Evolutionary conservation across 2,113 vertebrate genomes (phyloP), one percentile per base, ranked within the genome.

Genomic region (Leucoraja erinaceus): DNA sequence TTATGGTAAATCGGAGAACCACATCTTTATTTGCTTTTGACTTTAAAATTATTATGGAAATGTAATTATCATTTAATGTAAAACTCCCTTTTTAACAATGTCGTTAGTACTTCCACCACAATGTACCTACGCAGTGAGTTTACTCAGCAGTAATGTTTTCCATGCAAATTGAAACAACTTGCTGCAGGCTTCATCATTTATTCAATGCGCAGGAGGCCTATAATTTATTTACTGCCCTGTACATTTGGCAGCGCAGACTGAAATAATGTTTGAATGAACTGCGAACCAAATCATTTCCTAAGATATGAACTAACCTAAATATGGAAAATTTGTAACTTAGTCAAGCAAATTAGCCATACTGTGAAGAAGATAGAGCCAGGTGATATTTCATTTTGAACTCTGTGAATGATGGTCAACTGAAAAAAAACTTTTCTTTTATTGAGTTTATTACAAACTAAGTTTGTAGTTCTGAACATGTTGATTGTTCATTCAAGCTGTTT

Each of bases 141-240:
- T 54, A 54, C 66, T 72, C 68, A 54, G 33, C 38, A 54, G 25
- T 72, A 91, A 25, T 72, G 18, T 54, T 38, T 18, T 63, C 31
- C 66, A 47, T 61, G 38, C 33, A 47, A 20, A 47, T 33, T 47
- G 59, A 25, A 91, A 25, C 68, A 28, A 70, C 22, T 91, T 1
- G 20, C 90, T 72, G 72, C 16, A 70, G 63, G 88, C 66, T 31
- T 47, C 33, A 90, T 47, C 66, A 22, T 90, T 68, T 90, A 90
- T 90, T 68, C 83, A 91, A 28, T 47, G 66, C n/a, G 61, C 88
- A 91, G 63, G 66, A 91, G 88, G 31, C 83, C 61, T 59, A 31
- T 86, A 10, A 86, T 86, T 63, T 91, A 72, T 91, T 91, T 72
- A 91, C 70, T 70, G 22, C 61, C n/a, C 63, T 68, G 59, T 70